A percentile compares a stretch with the other conserved stretches of the same genome.
Evolutionary conservation across 2,797 vertebrate genomes (phyloP).

Genomic region (Liparis tanakae): DNA sequence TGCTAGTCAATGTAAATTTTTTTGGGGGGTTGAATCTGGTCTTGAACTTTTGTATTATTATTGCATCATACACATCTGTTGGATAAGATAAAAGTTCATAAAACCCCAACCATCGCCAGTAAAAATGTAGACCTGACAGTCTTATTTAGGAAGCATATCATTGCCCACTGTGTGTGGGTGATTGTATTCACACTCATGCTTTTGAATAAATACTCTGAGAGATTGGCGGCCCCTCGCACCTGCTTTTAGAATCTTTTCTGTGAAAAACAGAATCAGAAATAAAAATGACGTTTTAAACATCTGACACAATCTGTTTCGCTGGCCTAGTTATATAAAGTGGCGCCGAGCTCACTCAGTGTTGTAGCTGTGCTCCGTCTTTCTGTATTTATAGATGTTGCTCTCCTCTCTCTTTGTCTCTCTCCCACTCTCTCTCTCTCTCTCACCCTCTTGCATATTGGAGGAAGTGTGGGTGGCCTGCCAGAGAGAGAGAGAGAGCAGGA

Average conservation of each 20-base stretch:
- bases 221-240: slow-evolving; percentile 57
- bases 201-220: slow-evolving; percentile 47
- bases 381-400: slow-evolving; percentile 72
- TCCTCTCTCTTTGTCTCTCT: slow-evolving; percentile 25
- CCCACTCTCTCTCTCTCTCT: slow-evolving; percentile 20
- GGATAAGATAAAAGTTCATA: slow-evolving; percentile 13
- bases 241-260: slow-evolving; percentile 55
- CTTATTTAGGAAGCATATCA: slow-evolving; percentile 30
- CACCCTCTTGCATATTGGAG: slow-evolving; percentile 60
- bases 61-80: slow-evolving; percentile 32
- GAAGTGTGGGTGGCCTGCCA: slow-evolving; percentile 70
- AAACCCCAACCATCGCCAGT: slow-evolving; percentile 22
- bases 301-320: slow-evolving; percentile 64
- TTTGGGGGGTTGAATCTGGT: not conserved
- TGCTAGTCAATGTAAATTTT: not conserved
- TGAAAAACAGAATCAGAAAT: slow-evolving; percentile 40
- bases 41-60: slow-evolving; percentile 20
- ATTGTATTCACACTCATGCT: slow-evolving; percentile 40
- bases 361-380: slow-evolving; percentile 63
- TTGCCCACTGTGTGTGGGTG: slow-evolving; percentile 52
- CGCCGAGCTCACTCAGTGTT: slow-evolving; percentile 58
- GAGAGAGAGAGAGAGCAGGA: slow-evolving; percentile 37
- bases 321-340: slow-evolving; percentile 69
- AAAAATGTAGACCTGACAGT: slow-evolving; percentile 28
- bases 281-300: slow-evolving; percentile 67